A percentile compares a stretch with the other conserved stretches of the same genome.
These are phyloP conservation scores for Trachurus trachurus DNA, from an alignment of 2,797 vertebrate genomes.

Conservation along the genomic window DNA sequence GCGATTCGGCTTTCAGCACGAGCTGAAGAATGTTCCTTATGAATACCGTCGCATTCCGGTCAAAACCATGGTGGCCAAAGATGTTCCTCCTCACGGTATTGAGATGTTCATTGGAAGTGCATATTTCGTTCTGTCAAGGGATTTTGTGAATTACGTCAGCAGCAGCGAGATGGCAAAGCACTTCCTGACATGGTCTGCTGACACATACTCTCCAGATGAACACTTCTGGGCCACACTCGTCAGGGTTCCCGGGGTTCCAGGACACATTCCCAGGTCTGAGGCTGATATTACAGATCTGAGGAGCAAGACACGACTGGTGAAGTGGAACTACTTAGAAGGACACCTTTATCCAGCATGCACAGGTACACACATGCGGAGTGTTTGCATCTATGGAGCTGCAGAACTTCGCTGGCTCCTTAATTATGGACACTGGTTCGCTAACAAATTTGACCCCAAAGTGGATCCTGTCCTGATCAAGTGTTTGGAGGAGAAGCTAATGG, in stretches of 20 bases:
- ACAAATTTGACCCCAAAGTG: constrained; percentile 95
- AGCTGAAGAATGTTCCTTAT: constrained; percentile 86
- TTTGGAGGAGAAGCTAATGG: constrained; percentile 90
- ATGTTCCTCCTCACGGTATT: constrained; percentile 86
- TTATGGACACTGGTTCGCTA: constrained; percentile 94
- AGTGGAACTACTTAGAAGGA: constrained; percentile 93
- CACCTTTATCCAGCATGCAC: constrained; percentile 92
- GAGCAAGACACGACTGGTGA: constrained; percentile 95
- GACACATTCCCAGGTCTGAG: constrained; percentile 84
- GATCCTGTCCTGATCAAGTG: constrained; percentile 92
- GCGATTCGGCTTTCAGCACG: constrained; percentile 89
- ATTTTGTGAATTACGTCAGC: constrained; percentile 86
- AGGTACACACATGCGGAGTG: constrained; percentile 90
- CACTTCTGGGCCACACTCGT: constrained; percentile 95
- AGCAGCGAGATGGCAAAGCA: constrained; percentile 85
- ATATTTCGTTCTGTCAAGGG: constrained; percentile 91
- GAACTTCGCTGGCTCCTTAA: constrained; percentile 94
- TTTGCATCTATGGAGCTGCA: constrained; percentile 93
- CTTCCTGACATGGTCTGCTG: constrained; percentile 92
- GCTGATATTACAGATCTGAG: constrained; percentile 92
- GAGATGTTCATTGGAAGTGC: constrained; percentile 94
- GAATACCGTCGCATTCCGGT: constrained; percentile 88
- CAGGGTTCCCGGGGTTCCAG: constrained; percentile 90
- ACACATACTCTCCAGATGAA: constrained; percentile 95
- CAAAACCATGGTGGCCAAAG: constrained; percentile 86